Percentiles rank a stretch among this genome's conserved stretches.
Conservation (phyloP, 1,140 invertebrate species). For the Neomicropteryx cornuta region DNA sequence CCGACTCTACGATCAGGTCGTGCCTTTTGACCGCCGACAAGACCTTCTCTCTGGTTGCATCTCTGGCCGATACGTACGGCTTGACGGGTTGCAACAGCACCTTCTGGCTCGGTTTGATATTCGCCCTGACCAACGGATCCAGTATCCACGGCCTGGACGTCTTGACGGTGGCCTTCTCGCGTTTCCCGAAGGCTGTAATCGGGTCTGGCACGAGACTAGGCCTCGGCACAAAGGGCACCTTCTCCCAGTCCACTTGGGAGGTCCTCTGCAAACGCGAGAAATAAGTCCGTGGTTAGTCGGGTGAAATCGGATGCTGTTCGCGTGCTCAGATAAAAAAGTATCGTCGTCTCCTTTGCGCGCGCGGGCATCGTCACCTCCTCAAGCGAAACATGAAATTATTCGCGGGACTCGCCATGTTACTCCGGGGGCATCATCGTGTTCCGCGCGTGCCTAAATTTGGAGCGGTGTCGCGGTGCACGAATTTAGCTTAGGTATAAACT, state of each 20-base stretch:
- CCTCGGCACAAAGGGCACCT: slow-evolving; percentile 69
- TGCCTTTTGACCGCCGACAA: slow-evolving; percentile 39
- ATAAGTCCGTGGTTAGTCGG: slow-evolving; percentile 32
- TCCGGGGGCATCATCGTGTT: slow-evolving; percentile 17
- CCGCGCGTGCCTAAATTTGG: slow-evolving; percentile 19
- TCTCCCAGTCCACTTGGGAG: slow-evolving; percentile 66
- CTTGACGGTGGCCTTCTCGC: slow-evolving; percentile 33
- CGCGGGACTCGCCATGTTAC: slow-evolving; percentile 23
- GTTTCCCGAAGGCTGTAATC: slow-evolving; percentile 65
- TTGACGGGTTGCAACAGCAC: slow-evolving; percentile 42
- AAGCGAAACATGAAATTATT: slow-evolving; percentile 15
- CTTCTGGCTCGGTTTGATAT: slow-evolving; percentile 44
- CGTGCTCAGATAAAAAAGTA: slow-evolving; percentile 23
- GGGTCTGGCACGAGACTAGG: slow-evolving; percentile 70
- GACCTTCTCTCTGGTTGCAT: slow-evolving; percentile 47
- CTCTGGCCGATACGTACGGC: slow-evolving; percentile 50
- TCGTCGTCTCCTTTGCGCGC: slow-evolving; percentile 38
- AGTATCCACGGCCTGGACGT: slow-evolving; percentile 23
- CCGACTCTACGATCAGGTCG: slow-evolving; percentile 40
- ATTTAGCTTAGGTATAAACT: too few species aligned
- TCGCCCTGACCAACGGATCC: slow-evolving; percentile 34
- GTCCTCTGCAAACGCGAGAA: slow-evolving; percentile 57
- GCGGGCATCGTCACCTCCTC: slow-evolving; percentile 9
- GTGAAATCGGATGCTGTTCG: slow-evolving; percentile 12
- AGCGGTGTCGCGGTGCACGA: too few species aligned